phyloP scores from a whole-genome alignment of 2,797 vertebrate species.

The Melanotaenia pygmaea region DNA sequence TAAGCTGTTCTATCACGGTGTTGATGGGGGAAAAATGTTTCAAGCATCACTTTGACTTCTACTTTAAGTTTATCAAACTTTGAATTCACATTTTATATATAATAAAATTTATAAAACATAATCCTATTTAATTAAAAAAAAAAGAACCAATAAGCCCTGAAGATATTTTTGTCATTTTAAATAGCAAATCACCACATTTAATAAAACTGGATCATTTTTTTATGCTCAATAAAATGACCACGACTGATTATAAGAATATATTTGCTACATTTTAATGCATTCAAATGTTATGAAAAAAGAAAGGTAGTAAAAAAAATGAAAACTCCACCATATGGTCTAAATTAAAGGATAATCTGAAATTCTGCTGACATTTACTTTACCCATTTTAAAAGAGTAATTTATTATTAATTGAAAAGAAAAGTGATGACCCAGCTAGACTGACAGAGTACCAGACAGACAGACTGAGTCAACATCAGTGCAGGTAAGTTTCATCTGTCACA shows the following conservation, averaged over 20 bases:
- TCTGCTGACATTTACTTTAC: neutral
- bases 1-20: neutral
- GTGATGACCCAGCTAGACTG: conserved; percentile 27
- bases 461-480: conserved; percentile 5
- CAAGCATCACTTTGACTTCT: too few species aligned
- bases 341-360: neutral
- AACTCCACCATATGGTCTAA: neutral
- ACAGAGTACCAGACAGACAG: neutral
- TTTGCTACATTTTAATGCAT: neutral
- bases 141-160: neutral
- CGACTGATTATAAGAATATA: neutral
- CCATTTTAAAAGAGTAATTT: neutral
- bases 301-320: neutral
- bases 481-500: conserved; percentile 36
- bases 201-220: neutral
- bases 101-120: neutral
- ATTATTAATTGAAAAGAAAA: conserved; percentile 25
- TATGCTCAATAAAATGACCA: neutral
- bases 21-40: neutral
- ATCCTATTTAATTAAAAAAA: neutral
- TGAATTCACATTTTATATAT: neutral
- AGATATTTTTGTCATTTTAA: neutral
- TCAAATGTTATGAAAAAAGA: neutral
- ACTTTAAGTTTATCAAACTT: neutral
- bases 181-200: neutral